These are phyloP conservation scores for Myodes glareolus DNA, from an alignment of 2,113 vertebrate species.

Conservation along the genomic window DNA sequence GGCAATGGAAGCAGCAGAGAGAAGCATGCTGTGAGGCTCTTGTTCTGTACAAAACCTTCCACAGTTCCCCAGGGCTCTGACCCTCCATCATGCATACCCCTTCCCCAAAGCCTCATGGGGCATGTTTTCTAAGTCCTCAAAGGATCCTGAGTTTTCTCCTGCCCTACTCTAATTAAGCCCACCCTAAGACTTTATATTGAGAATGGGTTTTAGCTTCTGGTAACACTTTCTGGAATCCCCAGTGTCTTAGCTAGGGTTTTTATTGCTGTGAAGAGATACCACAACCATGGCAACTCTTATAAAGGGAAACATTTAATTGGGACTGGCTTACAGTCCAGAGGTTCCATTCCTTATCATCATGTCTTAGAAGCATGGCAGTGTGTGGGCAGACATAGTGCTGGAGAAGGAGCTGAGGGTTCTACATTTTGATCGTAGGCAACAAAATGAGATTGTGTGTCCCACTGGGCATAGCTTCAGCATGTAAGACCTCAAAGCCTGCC, in stretches of 20 bases:
- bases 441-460: background rate
- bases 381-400: background rate
- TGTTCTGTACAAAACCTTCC: background rate
- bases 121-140: background rate
- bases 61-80: background rate
- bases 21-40: background rate
- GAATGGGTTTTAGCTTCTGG: background rate
- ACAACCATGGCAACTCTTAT: background rate
- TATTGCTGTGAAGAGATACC: background rate
- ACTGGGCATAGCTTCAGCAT: background rate
- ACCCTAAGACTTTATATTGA: background rate
- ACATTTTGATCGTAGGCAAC: background rate
- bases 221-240: background rate
- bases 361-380: background rate
- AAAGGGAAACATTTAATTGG: background rate
- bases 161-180: background rate
- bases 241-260: background rate
- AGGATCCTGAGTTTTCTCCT: background rate
- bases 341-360: background rate
- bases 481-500: background rate
- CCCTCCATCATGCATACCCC: background rate
- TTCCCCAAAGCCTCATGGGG: fast-evolving
- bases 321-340: background rate
- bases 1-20: background rate
- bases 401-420: background rate